Base-by-base conservation (phyloP, 2,797 vertebrate species). In the Lagorchestes hirsutus region DNA sequence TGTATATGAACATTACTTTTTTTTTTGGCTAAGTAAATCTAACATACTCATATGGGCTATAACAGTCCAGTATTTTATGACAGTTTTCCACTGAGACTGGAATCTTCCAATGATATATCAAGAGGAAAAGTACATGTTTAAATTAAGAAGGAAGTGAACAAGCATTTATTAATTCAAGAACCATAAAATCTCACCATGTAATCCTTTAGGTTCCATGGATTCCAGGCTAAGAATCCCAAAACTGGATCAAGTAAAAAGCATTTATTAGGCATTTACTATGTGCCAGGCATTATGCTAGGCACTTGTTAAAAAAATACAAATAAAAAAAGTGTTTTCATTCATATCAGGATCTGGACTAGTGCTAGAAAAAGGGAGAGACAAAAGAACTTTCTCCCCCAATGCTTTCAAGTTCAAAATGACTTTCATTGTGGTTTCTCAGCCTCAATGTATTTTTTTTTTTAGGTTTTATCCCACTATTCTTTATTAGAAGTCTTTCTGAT, bases 401-500 rank as follows among this genome's bases (percentile, higher is more conserved):
- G 40, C 13, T 52, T 95, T 56, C 54, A 11, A 92, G 11, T 92
- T 90, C 67, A 93, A 82, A 55, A n/a, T 93, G 0, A 56, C 14
- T 93, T 95, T 27, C 2, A 58, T 59, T 4, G 82, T 28, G 34
- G 5, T 92, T 50, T 95, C 96, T 92, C n/a, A 82, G 58, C 55
- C 52, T 31, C 28, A 91, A 56, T 62, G 31, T 14, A 22, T 92
- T 0, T 92, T 56, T 56, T 46, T 52, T 52, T 94, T 94, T 92
- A 92, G 14, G 46, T n/a, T 91, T 90, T 95, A 92, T 40, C 46
- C 34, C 28, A 90, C 28, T 74, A 50, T 31, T 28, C 74, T 96
- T 93, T 93, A 54, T 24, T 94, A 90, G 90, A 90, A 29, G 5
- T 74, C n/a, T 40, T 74, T 40, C 90, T 52, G 50, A 90, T 90